A percentile compares a stretch with the other conserved stretches of the same genome.
Conservation (phyloP, 2,888 invertebrate genomes). For the Atrina japonica region DNA sequence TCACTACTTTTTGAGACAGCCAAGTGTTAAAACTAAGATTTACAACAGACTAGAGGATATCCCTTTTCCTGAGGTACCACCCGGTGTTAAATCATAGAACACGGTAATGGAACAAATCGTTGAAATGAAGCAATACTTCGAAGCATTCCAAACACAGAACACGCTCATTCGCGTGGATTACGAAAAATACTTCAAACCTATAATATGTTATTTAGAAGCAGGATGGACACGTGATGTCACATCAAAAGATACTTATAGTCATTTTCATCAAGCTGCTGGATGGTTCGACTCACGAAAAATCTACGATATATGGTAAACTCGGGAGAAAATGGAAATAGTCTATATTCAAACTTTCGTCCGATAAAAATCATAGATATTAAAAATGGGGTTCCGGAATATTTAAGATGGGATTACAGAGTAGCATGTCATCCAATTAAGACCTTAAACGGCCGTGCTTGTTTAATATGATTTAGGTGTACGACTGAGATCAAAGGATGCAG, state of each 20-base stretch:
- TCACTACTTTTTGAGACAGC: conserved; percentile 61
- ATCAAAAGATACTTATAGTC: no score
- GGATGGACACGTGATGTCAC: no score
- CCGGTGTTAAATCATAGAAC: conserved; percentile 53
- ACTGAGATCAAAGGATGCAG: conserved; percentile 34
- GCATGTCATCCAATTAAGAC: conserved; percentile 58
- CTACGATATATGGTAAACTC: no score
- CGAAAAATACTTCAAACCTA: conserved; percentile 62
- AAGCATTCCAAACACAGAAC: conserved; percentile 54
- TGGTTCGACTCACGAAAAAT: no score
- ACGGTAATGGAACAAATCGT: conserved; percentile 61
- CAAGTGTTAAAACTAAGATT: conserved; percentile 37
- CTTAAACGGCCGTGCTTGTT: conserved; percentile 45
- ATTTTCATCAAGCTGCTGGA: no score
- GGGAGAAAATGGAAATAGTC: conserved; percentile 31
- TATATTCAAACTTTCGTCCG: conserved; percentile 47
- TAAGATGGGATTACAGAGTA: conserved; percentile 71
- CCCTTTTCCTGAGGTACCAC: conserved; percentile 64
- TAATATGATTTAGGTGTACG: conserved; percentile 52
- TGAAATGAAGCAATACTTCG: conserved; percentile 65
- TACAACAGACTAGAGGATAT: conserved; percentile 57
- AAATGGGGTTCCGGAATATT: conserved; percentile 57
- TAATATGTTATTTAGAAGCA: conserved; percentile 63
- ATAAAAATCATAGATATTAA: conserved; percentile 61
- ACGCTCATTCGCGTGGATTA: conserved; percentile 45